Percentiles rank a stretch among this genome's conserved stretches.
Conservation (phyloP, 2,113 vertebrate species). For the Catagonus wagneri region DNA sequence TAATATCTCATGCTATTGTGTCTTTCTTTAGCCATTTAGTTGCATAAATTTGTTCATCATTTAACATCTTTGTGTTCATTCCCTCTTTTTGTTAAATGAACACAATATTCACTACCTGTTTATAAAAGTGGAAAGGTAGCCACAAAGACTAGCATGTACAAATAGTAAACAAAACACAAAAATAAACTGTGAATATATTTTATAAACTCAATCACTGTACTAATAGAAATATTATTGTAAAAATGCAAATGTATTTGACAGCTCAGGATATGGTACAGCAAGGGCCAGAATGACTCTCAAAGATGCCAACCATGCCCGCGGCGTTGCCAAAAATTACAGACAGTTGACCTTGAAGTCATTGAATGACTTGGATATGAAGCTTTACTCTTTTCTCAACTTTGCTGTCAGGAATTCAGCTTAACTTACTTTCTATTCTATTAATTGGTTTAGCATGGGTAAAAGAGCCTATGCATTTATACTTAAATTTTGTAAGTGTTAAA, state of each 20-base stretch:
- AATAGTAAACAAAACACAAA: neutral
- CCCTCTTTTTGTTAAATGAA: neutral
- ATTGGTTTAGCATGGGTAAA: slow-evolving; percentile 69
- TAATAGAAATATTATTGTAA: neutral
- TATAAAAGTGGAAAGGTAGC: neutral
- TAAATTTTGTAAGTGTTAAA: slow-evolving; percentile 52
- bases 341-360: slow-evolving; percentile 70
- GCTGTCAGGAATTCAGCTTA: slow-evolving; percentile 74
- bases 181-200: neutral
- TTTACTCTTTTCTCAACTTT: slow-evolving; percentile 71
- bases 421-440: slow-evolving; percentile 59
- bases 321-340: neutral
- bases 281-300: neutral
- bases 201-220: neutral
- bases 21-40: neutral
- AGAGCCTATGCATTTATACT: slow-evolving; percentile 48
- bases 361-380: slow-evolving; percentile 77
- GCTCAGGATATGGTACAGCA: neutral
- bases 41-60: neutral
- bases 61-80: neutral
- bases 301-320: neutral
- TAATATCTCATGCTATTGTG: neutral
- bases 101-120: neutral
- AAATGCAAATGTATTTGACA: neutral
- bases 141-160: neutral